Conservation (phyloP, 1,140 invertebrate species). For the Eurosta solidaginis region DNA sequence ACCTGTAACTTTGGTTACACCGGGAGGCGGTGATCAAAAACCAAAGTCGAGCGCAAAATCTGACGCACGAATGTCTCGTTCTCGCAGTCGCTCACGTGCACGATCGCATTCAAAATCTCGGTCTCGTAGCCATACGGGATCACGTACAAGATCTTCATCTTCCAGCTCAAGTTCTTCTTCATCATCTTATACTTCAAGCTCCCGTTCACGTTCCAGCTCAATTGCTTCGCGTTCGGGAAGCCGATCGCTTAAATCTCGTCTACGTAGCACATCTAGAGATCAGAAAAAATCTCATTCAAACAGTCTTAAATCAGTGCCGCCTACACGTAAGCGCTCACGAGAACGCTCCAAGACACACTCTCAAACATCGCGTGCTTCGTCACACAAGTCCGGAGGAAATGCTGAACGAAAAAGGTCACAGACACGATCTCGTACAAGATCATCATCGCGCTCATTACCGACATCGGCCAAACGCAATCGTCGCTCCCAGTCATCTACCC, state of each 20-base stretch:
- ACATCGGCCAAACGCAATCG: constrained; percentile 25
- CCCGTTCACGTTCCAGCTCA: constrained; percentile 43
- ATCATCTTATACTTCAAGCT: constrained; percentile 38
- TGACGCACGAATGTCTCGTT: constrained; percentile 33
- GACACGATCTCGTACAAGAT: constrained; percentile 7
- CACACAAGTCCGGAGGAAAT: neutral
- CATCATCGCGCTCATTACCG: constrained; percentile 13
- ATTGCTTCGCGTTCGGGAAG: constrained; percentile 19
- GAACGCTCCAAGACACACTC: constrained; percentile 26
- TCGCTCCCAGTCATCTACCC: constrained; percentile 18
- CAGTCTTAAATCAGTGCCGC: constrained; percentile 24
- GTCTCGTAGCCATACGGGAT: constrained; percentile 36
- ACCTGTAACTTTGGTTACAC: constrained; percentile 19
- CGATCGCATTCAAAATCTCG: constrained; percentile 38
- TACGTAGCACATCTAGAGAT: neutral
- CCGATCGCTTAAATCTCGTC: neutral
- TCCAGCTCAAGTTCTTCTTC: constrained; percentile 48
- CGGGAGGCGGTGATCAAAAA: constrained; percentile 55
- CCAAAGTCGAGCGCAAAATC: constrained; percentile 41
- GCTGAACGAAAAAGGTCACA: neutral
- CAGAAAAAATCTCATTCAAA: constrained; percentile 10
- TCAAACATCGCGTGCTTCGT: constrained; percentile 9
- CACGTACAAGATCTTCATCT: constrained; percentile 49
- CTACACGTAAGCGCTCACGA: constrained; percentile 30
- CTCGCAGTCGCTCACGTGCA: constrained; percentile 40